A percentile compares a stretch with the other conserved stretches of the same genome.
Conservation (phyloP, 2,888 invertebrate genomes). For the Rhingia campestris region DNA sequence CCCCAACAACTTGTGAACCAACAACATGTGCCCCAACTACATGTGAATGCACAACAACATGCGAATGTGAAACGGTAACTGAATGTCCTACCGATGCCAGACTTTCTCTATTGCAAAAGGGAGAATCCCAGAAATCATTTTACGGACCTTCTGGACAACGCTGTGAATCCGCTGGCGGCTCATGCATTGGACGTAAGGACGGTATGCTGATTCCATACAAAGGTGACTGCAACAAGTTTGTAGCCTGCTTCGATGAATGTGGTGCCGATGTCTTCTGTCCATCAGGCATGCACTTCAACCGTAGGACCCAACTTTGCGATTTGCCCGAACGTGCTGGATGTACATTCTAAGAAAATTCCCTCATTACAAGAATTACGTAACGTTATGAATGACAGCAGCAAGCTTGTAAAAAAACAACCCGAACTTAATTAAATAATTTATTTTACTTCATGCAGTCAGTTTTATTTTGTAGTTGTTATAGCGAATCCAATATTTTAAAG, state of each 20-base stretch:
- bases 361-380: conserved; percentile 12
- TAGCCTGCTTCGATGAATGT: conserved; percentile 60
- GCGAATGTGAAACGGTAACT: not conserved
- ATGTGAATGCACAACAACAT: not conserved
- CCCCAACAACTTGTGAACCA: no score
- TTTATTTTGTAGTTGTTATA: no score
- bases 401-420: not conserved
- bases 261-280: conserved; percentile 61
- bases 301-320: conserved; percentile 37
- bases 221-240: conserved; percentile 51
- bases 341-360: conserved; percentile 17
- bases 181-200: conserved; percentile 50
- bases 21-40: no score
- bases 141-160: conserved; percentile 45
- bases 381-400: not conserved
- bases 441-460: no score
- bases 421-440: no score
- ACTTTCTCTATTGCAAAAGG: not conserved
- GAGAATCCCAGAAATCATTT: no score
- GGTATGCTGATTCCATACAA: conserved; percentile 49
- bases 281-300: conserved; percentile 56
- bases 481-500: no score
- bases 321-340: conserved; percentile 59
- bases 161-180: conserved; percentile 61
- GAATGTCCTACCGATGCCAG: not conserved